phyloP scores from a whole-genome alignment of 2,113 vertebrate species.

The Anolis sagrei region DNA sequence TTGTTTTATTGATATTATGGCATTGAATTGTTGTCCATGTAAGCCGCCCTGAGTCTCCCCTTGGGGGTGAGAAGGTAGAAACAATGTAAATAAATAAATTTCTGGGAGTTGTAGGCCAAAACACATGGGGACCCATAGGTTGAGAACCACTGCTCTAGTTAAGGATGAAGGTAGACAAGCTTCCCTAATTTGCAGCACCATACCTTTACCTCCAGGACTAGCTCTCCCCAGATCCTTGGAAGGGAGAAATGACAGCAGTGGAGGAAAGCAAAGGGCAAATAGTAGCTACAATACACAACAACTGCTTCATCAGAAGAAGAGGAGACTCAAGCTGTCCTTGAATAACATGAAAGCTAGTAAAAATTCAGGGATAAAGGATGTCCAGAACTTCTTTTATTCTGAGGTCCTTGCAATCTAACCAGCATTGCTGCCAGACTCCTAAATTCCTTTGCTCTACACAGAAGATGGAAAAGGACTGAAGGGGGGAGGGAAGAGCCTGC shows the following conservation, averaged over 20 bases:
- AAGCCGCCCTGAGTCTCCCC: too few relatives aligned
- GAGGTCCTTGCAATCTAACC: neutral
- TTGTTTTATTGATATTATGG: too few relatives aligned
- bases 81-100: too few relatives aligned
- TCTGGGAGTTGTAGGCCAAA: too few relatives aligned
- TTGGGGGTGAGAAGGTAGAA: too few relatives aligned
- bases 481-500: neutral
- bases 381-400: neutral
- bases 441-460: neutral
- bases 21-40: too few relatives aligned
- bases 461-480: neutral
- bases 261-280: too few relatives aligned
- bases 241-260: neutral
- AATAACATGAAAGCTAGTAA: neutral
- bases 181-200: too few relatives aligned
- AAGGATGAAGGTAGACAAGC: neutral
- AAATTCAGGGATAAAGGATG: neutral
- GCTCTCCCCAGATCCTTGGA: neutral
- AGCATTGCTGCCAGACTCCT: neutral
- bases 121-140: too few relatives aligned
- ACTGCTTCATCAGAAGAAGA: neutral
- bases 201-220: neutral
- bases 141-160: too few relatives aligned
- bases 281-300: neutral
- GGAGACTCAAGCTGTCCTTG: neutral